Base-by-base conservation (phyloP, 37 sponge, comb jelly and placozoan genomes). In the Axinella damicornis region DNA sequence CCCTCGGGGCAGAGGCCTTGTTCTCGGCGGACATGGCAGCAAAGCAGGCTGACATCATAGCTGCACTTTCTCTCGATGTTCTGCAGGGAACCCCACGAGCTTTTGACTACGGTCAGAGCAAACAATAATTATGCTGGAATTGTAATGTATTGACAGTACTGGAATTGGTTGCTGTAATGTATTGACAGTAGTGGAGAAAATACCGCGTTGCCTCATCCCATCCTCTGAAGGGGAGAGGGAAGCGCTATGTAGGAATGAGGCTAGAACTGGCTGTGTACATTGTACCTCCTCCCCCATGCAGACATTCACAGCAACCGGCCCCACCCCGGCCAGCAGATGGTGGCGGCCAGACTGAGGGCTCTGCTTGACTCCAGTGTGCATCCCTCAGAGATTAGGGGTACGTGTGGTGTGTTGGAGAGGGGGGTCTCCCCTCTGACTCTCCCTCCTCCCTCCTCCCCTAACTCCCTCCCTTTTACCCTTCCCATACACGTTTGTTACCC, bases 301-400 rank as follows among this genome's bases (percentile, higher is more conserved):
- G 89, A 87, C 36, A 86, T 98, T 57, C 99, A 98, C 39, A 67
- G 60, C 31, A 74, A 64, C 53, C 69, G 97, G 31, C 92, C 95
- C 20, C 99, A 98, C 81, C 66, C 62, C 37, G 99, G 99, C 11
- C 99, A 98, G 76, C 76, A 88, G 77, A 39, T 72, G 40, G 93
- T 94, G 32, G 99, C 99, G 1, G 75, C 73, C 24, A 71, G 95
- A 25, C 81, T 98, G 30, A 71, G 97, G 24, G 88, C 95, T 2
- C 76, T 98, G 57, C 80, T 96, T 0, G 92, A 96, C 82, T 93
- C 89, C 31, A 79, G 87, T 53, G 66, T 94, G 22, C 79, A 96
- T 64, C 89, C 89, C 5, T 98, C 99, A 32, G 86, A 92, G 61
- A 88, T 97, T 24, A 80, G 94, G 84, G 83, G 96, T 96, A 41